Evolutionary conservation across 1,140 invertebrate genomes (phyloP).

Genomic region (Eciton burchellii): DNA sequence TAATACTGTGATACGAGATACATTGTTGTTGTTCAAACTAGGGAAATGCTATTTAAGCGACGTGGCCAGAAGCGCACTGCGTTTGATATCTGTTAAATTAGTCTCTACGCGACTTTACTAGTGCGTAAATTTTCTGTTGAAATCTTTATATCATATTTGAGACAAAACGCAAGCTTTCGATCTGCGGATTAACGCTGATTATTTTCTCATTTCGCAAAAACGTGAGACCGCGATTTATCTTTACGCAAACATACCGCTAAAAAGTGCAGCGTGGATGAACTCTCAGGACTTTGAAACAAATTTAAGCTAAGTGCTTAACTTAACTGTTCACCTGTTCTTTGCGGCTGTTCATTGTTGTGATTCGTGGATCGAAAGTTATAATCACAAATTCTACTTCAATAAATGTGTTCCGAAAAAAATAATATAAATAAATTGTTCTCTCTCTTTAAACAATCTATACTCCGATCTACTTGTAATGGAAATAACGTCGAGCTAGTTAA

Average conservation of each 20-base stretch:
- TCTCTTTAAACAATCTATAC: constrained; percentile 27
- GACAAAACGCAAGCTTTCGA: constrained; percentile 54
- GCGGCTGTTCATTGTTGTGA: constrained; percentile 67
- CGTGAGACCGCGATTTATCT: constrained; percentile 13
- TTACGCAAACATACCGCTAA: constrained; percentile 69
- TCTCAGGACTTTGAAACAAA: constrained; percentile 77
- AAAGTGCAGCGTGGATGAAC: constrained; percentile 79
- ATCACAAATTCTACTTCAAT: constrained; percentile 52
- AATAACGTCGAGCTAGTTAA: constrained; percentile 27
- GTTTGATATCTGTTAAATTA: constrained; percentile 81
- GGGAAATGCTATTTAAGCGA: constrained; percentile 78
- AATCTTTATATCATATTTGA: constrained; percentile 69
- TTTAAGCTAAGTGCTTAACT: constrained; percentile 77
- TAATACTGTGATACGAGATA: constrained; percentile 85
- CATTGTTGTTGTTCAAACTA: constrained; percentile 84
- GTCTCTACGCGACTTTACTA: constrained; percentile 78
- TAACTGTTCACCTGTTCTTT: constrained; percentile 80
- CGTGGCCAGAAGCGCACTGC: constrained; percentile 76
- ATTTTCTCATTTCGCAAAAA: constrained; percentile 67
- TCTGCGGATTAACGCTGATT: constrained; percentile 70
- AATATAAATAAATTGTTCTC: constrained; percentile 38
- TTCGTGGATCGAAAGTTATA: constrained; percentile 62
- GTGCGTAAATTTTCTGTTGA: constrained; percentile 79
- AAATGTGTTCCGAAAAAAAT: constrained; percentile 29
- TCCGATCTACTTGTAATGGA: constrained; percentile 27